A percentile compares a stretch with the other conserved stretches of the same genome.
Evolutionary conservation across 2,113 vertebrate species (phyloP).

Genomic region (Brachyhypopomus gauderio): DNA sequence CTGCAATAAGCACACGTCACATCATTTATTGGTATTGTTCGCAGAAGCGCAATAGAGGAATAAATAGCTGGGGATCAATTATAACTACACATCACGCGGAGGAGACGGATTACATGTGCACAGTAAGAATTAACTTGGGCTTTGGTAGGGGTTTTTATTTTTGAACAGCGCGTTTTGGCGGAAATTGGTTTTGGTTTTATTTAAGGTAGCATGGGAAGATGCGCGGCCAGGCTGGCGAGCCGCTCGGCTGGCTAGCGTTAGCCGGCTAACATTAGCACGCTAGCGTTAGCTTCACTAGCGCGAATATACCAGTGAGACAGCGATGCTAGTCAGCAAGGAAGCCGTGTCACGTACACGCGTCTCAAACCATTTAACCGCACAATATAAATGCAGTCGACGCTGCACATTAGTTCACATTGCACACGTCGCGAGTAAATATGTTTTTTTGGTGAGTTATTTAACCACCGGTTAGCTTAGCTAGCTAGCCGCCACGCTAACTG

Average conservation of each 20-base stretch:
- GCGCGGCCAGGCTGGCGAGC: constrained; percentile 46
- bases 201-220: constrained; percentile 84
- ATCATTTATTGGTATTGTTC: constrained; percentile 47
- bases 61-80: constrained; percentile 53
- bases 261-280: constrained; percentile 49
- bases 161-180: constrained; percentile 82
- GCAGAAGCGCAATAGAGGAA: constrained; percentile 43
- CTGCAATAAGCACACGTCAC: constrained; percentile 68
- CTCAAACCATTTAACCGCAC: too few relatives aligned
- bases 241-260: constrained; percentile 49
- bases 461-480: background rate
- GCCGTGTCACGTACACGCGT: background rate
- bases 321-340: too few relatives aligned
- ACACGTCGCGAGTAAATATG: background rate
- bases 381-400: background rate
- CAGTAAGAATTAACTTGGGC: constrained; percentile 55
- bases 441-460: background rate
- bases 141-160: constrained; percentile 75
- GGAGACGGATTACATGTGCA: constrained; percentile 48
- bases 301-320: too few relatives aligned
- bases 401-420: background rate
- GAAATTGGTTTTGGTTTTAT: constrained; percentile 80
- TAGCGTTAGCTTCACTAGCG: background rate
- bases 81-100: constrained; percentile 29
- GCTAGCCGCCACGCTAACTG: constrained; percentile 25